Base-by-base conservation (phyloP, 2,888 invertebrate genomes). In the Camponotus fellah region DNA sequence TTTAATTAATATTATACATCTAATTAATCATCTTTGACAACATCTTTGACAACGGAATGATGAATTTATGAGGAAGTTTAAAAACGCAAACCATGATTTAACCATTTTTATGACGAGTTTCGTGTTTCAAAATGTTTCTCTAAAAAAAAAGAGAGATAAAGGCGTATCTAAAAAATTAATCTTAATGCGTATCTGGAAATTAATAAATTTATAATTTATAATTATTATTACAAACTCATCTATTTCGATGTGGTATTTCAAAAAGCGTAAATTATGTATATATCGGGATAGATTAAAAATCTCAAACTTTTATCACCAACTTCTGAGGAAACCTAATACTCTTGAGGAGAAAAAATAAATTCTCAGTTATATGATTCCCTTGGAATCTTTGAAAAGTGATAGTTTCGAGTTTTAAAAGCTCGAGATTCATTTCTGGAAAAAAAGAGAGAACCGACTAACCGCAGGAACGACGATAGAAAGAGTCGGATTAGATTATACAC, bases 101-200 rank as follows among this genome's bases (percentile, higher is more conserved):
- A 87, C 76, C 84, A 62, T 74, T 90, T 86, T 88, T 84, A 84
- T 58, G 71, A 69, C 82, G 60, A 87, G 87, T 85, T 85, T 75
- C 81, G 9, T 62, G 80, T 56, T 65, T 81, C 77, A 53, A 84
- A 62, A 64, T 77, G 71, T 86, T 84, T 46, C 49, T 43, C 40
- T 40, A n/a, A 53, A 17, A 37, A 21, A 72, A 17, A 53, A 26
- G n/a, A 75, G 12, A 34, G 14, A 60, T 26, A 43, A n/a, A 40
- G 46, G 26, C 3, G 21, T 26, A 37, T 46, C 37, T 53, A 12
- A 76, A 26, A 26, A 34, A 65, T 49, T n/a, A n/a, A 49, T 49
- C n/a, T 49, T 49, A 14, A 40, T 37, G 21, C 3, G n/a, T 26
- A 46, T 46, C 46, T 49, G 3, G 26, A 26, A 34, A 65, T 65